Evolutionary conservation across 2,113 vertebrate genomes (phyloP), one percentile per base, ranked within the genome.

Genomic region (Pholis gunnellus): DNA sequence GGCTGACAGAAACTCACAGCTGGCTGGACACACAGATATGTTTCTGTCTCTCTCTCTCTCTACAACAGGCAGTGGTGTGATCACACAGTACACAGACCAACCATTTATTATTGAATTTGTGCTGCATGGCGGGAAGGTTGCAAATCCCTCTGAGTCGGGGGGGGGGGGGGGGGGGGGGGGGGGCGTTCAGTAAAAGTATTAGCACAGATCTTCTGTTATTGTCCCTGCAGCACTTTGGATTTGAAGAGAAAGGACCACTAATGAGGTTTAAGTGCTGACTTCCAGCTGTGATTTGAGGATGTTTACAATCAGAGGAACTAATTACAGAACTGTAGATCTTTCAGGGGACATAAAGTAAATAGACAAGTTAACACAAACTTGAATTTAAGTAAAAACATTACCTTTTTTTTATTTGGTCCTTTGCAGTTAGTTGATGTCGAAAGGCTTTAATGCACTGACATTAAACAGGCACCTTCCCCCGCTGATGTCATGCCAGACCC

Each of bases 1-100:
- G 56, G 0, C 75, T 89, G 90, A 93, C 83, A 60, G 18, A 88
- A 87, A 78, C 73, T 72, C 87, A 90, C 92, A 93, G 91, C 90
- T 93, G 92, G 78, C 72, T 69, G 80, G 40, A 81, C 78, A 38
- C 50, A 52, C 66, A 31, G 42, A 46, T 15, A 18, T 40, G 42
- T 59, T n/a, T 57, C 44, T 7, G 2, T 46, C 44, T 17, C 67
- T 29, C 44, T 17, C 67, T 29, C 22, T 1, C 6, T 50, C 76
- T 17, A 63, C 31, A 54, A 38, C 36, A 38, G 61, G 46, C 88
- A 34, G 10, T 7, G 77, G 75, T 66, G 71, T 36, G 81, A 79
- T 87, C 82, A 71, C 27, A 15, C 25, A 65, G 63, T 27, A 61
- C 29, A 77, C 11, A 10, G 6, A 69, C 0, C 75, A 38, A 25